Evolutionary conservation across 1,140 invertebrate species (phyloP).

Genomic region (Diploscapter pachys): DNA sequence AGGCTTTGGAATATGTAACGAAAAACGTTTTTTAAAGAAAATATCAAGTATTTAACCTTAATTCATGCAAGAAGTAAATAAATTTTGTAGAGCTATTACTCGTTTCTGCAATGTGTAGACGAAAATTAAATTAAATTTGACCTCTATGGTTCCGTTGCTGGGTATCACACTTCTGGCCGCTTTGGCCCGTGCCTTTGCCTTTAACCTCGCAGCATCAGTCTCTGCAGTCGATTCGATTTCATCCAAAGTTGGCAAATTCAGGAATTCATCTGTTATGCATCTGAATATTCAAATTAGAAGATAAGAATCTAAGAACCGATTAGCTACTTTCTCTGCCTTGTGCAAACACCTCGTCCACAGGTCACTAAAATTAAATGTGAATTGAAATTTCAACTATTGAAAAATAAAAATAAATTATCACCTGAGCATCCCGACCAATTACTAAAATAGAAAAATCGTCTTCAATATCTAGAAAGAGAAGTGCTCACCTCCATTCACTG

Average conservation of each 20-base stretch:
- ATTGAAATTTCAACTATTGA: not conserved
- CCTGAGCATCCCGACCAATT: slow-evolving; percentile 38
- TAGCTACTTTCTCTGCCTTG: slow-evolving; percentile 15
- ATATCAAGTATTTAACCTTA: no score
- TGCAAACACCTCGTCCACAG: slow-evolving; percentile 36
- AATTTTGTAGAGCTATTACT: no score
- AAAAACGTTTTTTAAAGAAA: no score
- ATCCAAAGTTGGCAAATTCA: slow-evolving; percentile 25
- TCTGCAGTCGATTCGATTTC: slow-evolving; percentile 15
- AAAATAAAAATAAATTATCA: not conserved
- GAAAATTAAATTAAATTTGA: no score
- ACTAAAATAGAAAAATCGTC: no score
- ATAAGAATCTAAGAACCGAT: no score
- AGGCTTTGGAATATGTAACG: not conserved
- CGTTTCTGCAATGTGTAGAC: no score
- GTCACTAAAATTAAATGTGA: slow-evolving; percentile 2
- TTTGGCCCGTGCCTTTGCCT: slow-evolving; percentile 1
- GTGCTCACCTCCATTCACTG: slow-evolving; percentile 26
- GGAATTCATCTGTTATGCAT: slow-evolving; percentile 34
- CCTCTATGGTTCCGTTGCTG: slow-evolving; percentile 9
- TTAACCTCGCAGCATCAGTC: not conserved
- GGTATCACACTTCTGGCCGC: slow-evolving; percentile 11
- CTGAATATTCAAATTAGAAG: no score
- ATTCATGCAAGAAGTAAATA: no score
- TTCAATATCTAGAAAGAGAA: no score